Conservation (phyloP, 2,113 vertebrate species). For the Cinclus cinclus region DNA sequence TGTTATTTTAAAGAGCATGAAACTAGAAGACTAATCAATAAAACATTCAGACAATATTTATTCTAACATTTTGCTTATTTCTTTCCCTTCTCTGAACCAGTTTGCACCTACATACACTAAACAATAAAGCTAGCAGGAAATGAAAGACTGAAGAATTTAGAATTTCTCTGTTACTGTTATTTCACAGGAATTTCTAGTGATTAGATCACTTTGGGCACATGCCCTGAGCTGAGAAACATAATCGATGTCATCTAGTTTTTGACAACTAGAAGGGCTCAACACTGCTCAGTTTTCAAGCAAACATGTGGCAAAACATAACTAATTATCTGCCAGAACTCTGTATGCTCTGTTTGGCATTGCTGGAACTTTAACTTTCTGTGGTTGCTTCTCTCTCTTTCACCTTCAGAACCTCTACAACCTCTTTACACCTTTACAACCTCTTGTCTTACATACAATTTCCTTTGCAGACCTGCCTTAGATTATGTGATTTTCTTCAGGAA, state of each 20-base stretch:
- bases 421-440: neutral
- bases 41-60: neutral
- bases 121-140: neutral
- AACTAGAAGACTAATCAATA: neutral
- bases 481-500: neutral
- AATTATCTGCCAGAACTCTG: neutral
- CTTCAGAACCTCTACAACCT: neutral
- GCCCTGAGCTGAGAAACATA: neutral
- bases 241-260: neutral
- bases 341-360: neutral
- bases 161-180: neutral
- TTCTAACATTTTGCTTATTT: neutral
- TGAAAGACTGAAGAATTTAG: neutral
- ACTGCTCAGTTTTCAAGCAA: neutral
- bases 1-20: neutral
- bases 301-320: neutral
- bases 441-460: neutral
- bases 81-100: neutral
- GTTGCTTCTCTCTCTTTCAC: neutral
- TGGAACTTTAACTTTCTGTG: neutral
- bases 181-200: accelerated
- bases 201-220: neutral
- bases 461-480: neutral
- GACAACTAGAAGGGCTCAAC: neutral
- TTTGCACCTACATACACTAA: neutral